Base-by-base conservation (phyloP, 2,888 invertebrate genomes). In the Plebejus argus region DNA sequence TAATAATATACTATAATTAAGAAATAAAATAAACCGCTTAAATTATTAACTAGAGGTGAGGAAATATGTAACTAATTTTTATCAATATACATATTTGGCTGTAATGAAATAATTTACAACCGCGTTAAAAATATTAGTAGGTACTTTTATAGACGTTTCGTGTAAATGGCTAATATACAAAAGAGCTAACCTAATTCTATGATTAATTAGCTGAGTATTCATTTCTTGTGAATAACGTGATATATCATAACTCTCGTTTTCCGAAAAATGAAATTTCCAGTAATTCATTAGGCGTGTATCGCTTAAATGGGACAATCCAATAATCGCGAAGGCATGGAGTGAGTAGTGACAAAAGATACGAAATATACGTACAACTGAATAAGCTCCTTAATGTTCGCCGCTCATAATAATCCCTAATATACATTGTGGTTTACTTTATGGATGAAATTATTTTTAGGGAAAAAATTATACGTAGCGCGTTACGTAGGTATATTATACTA, bases 111-210 rank as follows among this genome's bases (percentile, higher is more conserved):
- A 12, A 23, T 61, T 23, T 61, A 61, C 23, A 23, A 58, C 20
- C n/a, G 58, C 23, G 61, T 61, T 23, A n/a, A 61, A 61, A 61
- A 61, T 61, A 61, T 61, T 53, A 61, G 61, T n/a, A n/a, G n/a
- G n/a, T 61, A 28, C 12, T 3, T 15, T 28, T 66, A 33, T 15
- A 33, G 28, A 23, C 15, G 66, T 66, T 66, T 28, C 66, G 66
- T 66, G 66, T 66, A 66, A 66, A 66, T 28, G 28, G 66, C 66
- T 66, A 66, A 66, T 66, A 66, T 28, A 66, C 66, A 18, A 28
- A 33, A 28, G 15, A 7, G 66, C 15, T 66, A 66, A 66, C 66
- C 66, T 28, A 33, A 66, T 66, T 66, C 33, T 66, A 66, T 66
- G 18, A 66, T 66, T 33, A 66, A 66, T 66, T 66, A 66, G 66